phyloP scores from a whole-genome alignment of 2,888 invertebrate species.

The Anthrax anthrax region DNA sequence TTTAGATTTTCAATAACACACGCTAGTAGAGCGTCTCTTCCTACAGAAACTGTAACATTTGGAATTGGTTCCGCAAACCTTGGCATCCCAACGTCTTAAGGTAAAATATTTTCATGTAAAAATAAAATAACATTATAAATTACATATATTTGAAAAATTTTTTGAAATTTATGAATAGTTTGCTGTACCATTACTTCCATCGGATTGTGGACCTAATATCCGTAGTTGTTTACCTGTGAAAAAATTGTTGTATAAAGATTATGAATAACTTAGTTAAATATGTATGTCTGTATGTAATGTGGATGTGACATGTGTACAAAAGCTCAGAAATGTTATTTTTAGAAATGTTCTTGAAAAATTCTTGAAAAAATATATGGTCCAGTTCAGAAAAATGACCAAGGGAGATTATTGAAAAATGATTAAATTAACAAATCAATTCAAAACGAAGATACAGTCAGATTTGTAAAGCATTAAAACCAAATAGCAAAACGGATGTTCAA shows the following conservation, averaged over 20 bases:
- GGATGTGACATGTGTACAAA: too few species aligned
- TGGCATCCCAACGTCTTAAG: constrained; percentile 43
- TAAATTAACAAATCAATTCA: too few species aligned
- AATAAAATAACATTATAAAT: background rate
- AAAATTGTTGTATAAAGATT: constrained; percentile 10
- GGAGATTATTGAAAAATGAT: too few species aligned
- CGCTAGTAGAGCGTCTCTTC: constrained; percentile 71
- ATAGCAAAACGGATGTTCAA: too few species aligned
- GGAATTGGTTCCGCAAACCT: constrained; percentile 78
- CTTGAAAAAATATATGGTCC: too few species aligned
- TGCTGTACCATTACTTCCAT: constrained; percentile 27
- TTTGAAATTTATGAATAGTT: constrained; percentile 9
- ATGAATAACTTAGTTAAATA: background rate
- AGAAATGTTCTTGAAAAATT: too few species aligned
- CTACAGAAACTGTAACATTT: constrained; percentile 80
- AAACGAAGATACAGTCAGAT: too few species aligned
- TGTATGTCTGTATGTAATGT: too few species aligned
- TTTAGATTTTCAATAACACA: constrained; percentile 82
- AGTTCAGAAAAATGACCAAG: too few species aligned
- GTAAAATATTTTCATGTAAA: constrained; percentile 1
- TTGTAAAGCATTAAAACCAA: too few species aligned
- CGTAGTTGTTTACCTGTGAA: constrained; percentile 30
- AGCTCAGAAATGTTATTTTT: too few species aligned
- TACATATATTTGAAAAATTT: background rate
- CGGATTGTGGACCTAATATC: constrained; percentile 25